Evolutionary conservation across 1,140 invertebrate genomes (phyloP), one percentile per base, ranked within the genome.

Genomic region (Ips typographus): DNA sequence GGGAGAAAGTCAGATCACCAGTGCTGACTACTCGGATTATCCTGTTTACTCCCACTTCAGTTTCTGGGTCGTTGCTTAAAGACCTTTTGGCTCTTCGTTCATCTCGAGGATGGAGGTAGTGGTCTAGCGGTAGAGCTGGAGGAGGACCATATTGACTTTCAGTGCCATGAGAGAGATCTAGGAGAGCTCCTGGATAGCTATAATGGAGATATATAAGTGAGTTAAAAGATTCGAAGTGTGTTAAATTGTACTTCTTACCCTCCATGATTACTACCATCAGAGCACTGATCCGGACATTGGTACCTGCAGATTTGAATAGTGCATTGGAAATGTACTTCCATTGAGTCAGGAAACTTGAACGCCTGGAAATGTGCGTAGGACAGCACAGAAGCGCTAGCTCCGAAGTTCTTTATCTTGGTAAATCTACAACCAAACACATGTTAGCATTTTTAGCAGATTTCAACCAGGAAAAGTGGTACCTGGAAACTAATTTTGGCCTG

Each of bases 251-350:
- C 47, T 73, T 79, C 49, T 62, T 56, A 72, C 57, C 58, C 60
- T 44, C 51, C 56, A 61, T 65, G 69, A 41, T 61, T 71, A 4
- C 36, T 47, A 8, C 77, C 61, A 73, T 90, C 90, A 4, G 88
- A 90, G 76, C 93, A 95, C 73, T 95, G 94, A 74, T 95, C 94
- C 0, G 94, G 94, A 77, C 94, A 96, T 76, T 94, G 92, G 77
- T 94, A 94, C 66, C 94, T 86, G 75, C 94, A 96, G 73, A 96
- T 95, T 79, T 97, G 94, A 72, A 96, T 96, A 8, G 94, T 95
- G 82, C 94, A 96, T 79, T 96, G 94, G 85, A 97, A 96, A 78
- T 96, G 94, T 0, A 97, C 94, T 80, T 96, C 94, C 94, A 96
- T 96, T 0, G 93, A 95, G 77, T 96, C 95, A 0, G 95, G 95